These are phyloP conservation scores for Hydrotaea cyrtoneurina DNA, from an alignment of 2,888 invertebrate genomes.

Conservation along the genomic window DNA sequence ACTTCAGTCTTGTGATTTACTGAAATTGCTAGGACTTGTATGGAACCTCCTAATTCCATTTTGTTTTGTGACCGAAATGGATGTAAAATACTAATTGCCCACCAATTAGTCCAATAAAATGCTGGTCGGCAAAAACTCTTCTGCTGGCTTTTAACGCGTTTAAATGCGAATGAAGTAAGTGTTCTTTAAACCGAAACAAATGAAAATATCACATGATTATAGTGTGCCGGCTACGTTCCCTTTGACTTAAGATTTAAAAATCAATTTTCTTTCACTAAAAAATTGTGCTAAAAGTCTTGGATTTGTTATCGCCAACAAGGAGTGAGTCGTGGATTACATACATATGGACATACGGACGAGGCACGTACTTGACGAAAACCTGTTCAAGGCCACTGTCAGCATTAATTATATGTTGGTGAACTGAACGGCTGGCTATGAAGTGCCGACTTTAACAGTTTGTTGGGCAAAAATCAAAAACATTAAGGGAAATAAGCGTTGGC, in stretches of 20 bases:
- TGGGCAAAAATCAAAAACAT: conserved; percentile 39
- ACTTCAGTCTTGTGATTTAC: conserved; percentile 24
- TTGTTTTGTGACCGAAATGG: neutral
- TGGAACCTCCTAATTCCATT: neutral
- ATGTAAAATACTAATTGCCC: conserved; percentile 47
- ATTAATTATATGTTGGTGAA: conserved; percentile 64
- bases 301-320: conserved; percentile 5
- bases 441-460: conserved; percentile 63
- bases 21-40: conserved; percentile 39
- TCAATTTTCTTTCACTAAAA: conserved; percentile 44
- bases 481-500: neutral
- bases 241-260: conserved; percentile 35
- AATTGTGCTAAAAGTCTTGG: neutral
- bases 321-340: neutral
- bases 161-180: neutral
- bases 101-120: conserved; percentile 39
- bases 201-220: conserved; percentile 4
- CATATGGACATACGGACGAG: neutral
- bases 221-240: neutral
- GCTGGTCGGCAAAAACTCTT: neutral
- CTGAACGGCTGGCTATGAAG: conserved; percentile 41
- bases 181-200: neutral
- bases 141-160: neutral
- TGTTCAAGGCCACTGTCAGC: conserved; percentile 51
- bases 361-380: conserved; percentile 16